Percentiles rank a stretch among this genome's conserved stretches.
phyloP scores from a whole-genome alignment of 2,888 invertebrate genomes.

The Epirrita christyi region DNA sequence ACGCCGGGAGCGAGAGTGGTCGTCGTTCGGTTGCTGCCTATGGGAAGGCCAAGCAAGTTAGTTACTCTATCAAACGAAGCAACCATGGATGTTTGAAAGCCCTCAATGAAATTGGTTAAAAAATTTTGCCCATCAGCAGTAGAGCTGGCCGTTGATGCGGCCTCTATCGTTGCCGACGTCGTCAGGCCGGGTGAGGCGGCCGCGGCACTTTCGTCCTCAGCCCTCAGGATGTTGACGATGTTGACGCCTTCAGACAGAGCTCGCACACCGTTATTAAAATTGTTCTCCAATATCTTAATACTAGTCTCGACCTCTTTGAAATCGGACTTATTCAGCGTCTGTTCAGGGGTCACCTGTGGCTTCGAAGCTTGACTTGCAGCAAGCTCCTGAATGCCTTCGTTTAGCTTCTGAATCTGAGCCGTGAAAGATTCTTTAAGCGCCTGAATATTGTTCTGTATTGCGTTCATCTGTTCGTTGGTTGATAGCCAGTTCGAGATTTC shows the following conservation, averaged over 20 bases:
- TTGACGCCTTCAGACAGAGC: slow-evolving; percentile 61
- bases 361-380: slow-evolving; percentile 45
- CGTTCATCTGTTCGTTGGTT: slow-evolving; percentile 56
- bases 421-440: slow-evolving; percentile 58
- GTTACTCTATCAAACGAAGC: no score
- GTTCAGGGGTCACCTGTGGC: slow-evolving; percentile 16
- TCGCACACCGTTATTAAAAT: slow-evolving; percentile 61
- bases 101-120: slow-evolving; percentile 1
- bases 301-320: slow-evolving; percentile 49
- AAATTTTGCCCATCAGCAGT: neutral
- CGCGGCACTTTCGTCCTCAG: slow-evolving; percentile 43
- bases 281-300: slow-evolving; percentile 55
- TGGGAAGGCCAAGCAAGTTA: no score
- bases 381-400: slow-evolving; percentile 56
- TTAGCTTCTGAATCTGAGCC: slow-evolving; percentile 61
- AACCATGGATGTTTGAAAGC: no score
- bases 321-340: slow-evolving; percentile 39
- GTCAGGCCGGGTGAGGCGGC: slow-evolving; percentile 5
- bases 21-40: neutral
- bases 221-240: slow-evolving; percentile 53
- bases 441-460: slow-evolving; percentile 58
- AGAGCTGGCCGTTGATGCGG: neutral
- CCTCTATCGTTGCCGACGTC: neutral
- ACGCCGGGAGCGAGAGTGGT: slow-evolving; percentile 9
- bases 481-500: slow-evolving; percentile 58